Evolutionary conservation across 2,113 vertebrate genomes (phyloP), one percentile per base, ranked within the genome.

Genomic region (Gambusia affinis): DNA sequence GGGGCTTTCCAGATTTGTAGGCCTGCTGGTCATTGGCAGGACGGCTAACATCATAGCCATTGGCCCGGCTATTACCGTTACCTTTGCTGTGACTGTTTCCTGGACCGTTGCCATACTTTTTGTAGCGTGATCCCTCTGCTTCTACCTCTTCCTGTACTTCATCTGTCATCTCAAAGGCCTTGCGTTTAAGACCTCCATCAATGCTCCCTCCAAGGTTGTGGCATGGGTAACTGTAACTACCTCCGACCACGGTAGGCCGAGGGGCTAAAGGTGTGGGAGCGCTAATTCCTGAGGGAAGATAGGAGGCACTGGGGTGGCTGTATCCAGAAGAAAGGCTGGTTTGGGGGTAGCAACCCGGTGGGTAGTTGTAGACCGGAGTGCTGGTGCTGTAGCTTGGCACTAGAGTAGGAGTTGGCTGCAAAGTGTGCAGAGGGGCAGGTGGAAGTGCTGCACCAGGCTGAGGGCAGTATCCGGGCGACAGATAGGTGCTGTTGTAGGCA

Each of bases 81-180:
- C 95, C 83, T 67, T 91, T 79, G 80, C 75, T 85, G 2, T 92
- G 91, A 63, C 88, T 82, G 65, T 85, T 90, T 64, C 93, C 81
- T 79, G 95, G 95, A 88, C 96, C 95, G 8, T 96, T 97, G 75
- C 93, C 92, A 72, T 95, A 96, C 90, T 97, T 97, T 89, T 96
- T 94, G 81, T 97, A 97, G 82, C 95, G 94, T 1, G 89, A 84
- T 17, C 73, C 88, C 28, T 92, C 92, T n/a, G 68, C 87, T 35
- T 89, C 91, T 12, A 92, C 94, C 0, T 74, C 91, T 0, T 94
- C 95, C 0, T 94, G 89, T 61, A 44, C 87, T 11, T 90, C 95
- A 51, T 95, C 86, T 0, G 85, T 42, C 88, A 96, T 90, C 78
- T 96, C 96, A 2, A 95, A 94, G 3, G 95, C 96, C 80, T 97